Conservation (phyloP, 2,888 invertebrate species). For the Cantharis nigra region DNA sequence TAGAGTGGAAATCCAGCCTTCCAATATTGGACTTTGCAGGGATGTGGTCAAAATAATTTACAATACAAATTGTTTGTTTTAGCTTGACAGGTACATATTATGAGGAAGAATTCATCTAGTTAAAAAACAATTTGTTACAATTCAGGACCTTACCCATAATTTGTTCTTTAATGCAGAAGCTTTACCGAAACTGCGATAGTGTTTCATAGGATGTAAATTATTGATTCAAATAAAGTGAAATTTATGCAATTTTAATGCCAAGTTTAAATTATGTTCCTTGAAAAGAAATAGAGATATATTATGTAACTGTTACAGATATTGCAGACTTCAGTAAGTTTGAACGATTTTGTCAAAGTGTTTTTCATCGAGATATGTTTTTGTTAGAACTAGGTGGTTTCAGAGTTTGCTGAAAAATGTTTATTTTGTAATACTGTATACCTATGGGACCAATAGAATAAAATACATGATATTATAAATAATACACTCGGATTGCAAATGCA, state of each 20-base stretch:
- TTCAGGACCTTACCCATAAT: neutral
- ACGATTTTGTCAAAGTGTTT: neutral
- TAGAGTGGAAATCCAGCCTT: too few species aligned
- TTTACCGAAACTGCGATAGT: neutral
- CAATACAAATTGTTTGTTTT: too few species aligned
- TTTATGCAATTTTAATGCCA: neutral
- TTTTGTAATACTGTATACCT: neutral
- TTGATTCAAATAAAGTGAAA: neutral
- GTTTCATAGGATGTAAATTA: neutral
- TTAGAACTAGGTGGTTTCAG: neutral
- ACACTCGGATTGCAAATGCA: neutral
- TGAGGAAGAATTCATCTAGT: too few species aligned
- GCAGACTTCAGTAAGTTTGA: neutral
- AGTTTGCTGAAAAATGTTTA: neutral
- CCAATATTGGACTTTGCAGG: too few species aligned
- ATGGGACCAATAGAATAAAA: neutral
- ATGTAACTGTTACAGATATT: neutral
- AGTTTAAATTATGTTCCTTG: neutral
- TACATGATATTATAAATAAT: neutral
- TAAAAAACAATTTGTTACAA: neutral
- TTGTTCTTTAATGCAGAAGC: neutral
- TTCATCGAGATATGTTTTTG: neutral
- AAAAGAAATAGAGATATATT: neutral
- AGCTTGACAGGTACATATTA: too few species aligned
- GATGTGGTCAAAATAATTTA: too few species aligned